phyloP scores from a whole-genome alignment of 2,113 vertebrate species.

The Lepus timidus region DNA sequence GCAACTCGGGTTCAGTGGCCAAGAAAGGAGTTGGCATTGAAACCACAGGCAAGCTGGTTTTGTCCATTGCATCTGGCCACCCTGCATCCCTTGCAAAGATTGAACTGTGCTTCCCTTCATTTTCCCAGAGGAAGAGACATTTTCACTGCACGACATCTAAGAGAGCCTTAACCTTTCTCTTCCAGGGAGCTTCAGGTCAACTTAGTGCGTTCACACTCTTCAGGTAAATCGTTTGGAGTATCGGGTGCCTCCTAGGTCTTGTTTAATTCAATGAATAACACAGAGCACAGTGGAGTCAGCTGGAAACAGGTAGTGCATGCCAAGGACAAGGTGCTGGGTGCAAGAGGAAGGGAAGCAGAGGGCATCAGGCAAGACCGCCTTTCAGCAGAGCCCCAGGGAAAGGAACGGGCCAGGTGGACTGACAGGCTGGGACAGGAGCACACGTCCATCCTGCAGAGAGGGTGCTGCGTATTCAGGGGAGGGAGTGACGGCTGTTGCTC shows the following conservation, averaged over 20 bases:
- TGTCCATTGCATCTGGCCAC: background rate
- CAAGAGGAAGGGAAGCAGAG: background rate
- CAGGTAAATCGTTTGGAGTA: conserved; percentile 88
- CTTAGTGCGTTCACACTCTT: conserved; percentile 97
- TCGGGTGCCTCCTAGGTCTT: background rate
- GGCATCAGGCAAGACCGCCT: background rate
- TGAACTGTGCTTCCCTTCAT: background rate
- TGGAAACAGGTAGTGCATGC: background rate
- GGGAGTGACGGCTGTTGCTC: background rate
- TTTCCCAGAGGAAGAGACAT: background rate
- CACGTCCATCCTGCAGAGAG: background rate
- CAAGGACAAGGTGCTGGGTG: background rate
- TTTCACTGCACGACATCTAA: background rate
- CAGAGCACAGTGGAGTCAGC: background rate
- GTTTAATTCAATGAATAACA: background rate
- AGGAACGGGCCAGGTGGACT: background rate
- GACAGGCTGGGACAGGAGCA: background rate
- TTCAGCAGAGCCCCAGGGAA: background rate
- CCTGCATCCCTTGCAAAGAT: background rate
- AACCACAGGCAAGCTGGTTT: background rate
- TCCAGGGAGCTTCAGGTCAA: conserved; percentile 97
- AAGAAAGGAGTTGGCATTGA: background rate
- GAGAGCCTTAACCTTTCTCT: conserved; percentile 49
- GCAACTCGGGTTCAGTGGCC: background rate
- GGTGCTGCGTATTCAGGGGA: background rate